Evolutionary conservation across 2,888 invertebrate genomes (phyloP).

Genomic region (Erebia aethiops): DNA sequence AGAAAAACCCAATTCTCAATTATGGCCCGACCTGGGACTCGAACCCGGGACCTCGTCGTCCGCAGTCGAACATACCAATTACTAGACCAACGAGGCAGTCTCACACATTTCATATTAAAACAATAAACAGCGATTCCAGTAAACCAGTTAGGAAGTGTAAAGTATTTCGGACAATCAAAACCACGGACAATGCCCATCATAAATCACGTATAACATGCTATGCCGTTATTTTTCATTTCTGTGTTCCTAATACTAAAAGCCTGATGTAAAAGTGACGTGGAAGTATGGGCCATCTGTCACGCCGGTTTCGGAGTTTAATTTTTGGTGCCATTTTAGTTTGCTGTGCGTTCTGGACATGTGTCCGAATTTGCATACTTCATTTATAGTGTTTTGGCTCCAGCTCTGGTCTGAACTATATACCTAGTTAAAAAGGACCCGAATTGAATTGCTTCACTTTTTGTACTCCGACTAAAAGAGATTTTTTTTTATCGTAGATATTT

Average conservation of each 20-base stretch:
- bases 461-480: no score
- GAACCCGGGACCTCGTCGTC: no score
- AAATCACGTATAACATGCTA: conserved; percentile 18
- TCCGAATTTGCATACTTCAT: conserved; percentile 30
- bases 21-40: no score
- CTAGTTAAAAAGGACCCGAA: neutral
- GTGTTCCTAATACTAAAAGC: conserved; percentile 38
- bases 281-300: conserved; percentile 37
- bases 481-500: no score
- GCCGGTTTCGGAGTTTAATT: conserved; percentile 26
- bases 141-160: conserved; percentile 16
- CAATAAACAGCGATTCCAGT: conserved; percentile 1
- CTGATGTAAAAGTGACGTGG: conserved; percentile 36
- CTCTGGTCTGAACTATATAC: neutral
- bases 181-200: conserved; percentile 13
- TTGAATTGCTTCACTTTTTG: no score
- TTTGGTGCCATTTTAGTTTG: conserved; percentile 34
- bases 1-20: no score
- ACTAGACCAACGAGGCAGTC: no score
- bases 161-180: conserved; percentile 15
- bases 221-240: conserved; percentile 31
- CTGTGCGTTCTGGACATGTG: conserved; percentile 23
- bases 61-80: no score
- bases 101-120: neutral
- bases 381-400: neutral